Evolutionary conservation across 2,888 invertebrate species (phyloP).

Genomic region (Lithophane socia): DNA sequence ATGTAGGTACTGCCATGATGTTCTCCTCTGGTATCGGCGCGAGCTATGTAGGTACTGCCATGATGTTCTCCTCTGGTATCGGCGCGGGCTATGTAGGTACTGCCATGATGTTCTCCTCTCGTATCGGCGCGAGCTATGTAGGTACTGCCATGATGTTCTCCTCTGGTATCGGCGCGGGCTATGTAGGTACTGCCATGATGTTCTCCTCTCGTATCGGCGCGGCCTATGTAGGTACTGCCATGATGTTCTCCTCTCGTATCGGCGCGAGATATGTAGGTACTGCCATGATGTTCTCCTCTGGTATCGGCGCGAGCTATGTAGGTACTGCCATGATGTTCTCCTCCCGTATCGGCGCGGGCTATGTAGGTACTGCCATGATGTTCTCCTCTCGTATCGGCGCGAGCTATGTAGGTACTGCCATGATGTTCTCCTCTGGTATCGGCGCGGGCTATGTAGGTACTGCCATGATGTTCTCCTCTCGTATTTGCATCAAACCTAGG

Average conservation of each 20-base stretch:
- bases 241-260: too few species aligned
- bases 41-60: neutral
- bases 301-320: neutral
- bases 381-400: too few species aligned
- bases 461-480: too few species aligned
- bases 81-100: too few species aligned
- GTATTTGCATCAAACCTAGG: neutral
- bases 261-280: too few species aligned
- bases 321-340: neutral
- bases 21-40: neutral
- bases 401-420: too few species aligned
- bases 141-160: neutral
- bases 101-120: too few species aligned
- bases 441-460: too few species aligned
- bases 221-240: neutral
- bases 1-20: neutral
- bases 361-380: neutral
- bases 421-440: fast-evolving
- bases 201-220: too few species aligned
- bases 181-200: neutral
- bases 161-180: neutral
- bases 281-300: neutral
- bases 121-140: too few species aligned
- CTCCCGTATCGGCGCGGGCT: too few species aligned
- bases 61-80: too few species aligned